A percentile compares a stretch with the other conserved stretches of the same genome.
These are phyloP conservation scores for Myripristis jacobus DNA, from an alignment of 2,797 vertebrate species.

Conservation along the genomic window DNA sequence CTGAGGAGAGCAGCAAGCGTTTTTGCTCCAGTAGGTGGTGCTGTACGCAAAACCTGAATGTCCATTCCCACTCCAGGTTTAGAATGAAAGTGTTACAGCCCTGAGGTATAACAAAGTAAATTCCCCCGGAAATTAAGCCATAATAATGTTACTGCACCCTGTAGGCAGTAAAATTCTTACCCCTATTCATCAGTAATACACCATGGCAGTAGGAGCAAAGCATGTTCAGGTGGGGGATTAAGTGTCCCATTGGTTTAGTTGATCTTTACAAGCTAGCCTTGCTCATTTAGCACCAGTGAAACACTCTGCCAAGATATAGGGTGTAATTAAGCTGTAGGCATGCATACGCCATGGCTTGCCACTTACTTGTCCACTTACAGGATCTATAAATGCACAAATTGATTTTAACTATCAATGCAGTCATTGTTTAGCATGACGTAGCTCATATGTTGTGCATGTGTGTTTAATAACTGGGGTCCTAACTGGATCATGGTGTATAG, in stretches of 20 bases:
- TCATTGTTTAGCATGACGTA: conserved; percentile 80
- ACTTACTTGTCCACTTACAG: conserved; percentile 65
- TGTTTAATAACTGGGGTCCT: conserved; percentile 77
- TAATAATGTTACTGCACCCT: conserved; percentile 52
- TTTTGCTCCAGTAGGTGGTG: conserved; percentile 73
- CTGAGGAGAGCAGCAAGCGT: conserved; percentile 21
- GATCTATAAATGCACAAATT: conserved; percentile 82
- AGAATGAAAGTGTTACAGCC: conserved; percentile 36
- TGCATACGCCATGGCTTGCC: conserved; percentile 48
- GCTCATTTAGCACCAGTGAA: conserved; percentile 61
- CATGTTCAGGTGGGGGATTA: conserved; percentile 64
- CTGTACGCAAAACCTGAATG: conserved; percentile 62
- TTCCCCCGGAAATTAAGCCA: conserved; percentile 69
- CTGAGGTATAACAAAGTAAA: conserved; percentile 43
- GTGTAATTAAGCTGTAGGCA: conserved; percentile 75
- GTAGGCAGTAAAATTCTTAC: conserved; percentile 52
- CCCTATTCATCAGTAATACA: conserved; percentile 47
- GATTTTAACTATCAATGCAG: conserved; percentile 82
- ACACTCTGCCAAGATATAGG: conserved; percentile 61
- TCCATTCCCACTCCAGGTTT: conserved; percentile 29
- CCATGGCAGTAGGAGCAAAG: conserved; percentile 49
- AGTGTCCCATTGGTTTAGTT: conserved; percentile 65
- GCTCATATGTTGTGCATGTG: conserved; percentile 81
- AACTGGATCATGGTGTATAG: conserved; percentile 60
- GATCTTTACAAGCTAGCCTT: conserved; percentile 77